Base-by-base conservation (phyloP, 2,797 vertebrate species). In the Lutjanus campechanus region DNA sequence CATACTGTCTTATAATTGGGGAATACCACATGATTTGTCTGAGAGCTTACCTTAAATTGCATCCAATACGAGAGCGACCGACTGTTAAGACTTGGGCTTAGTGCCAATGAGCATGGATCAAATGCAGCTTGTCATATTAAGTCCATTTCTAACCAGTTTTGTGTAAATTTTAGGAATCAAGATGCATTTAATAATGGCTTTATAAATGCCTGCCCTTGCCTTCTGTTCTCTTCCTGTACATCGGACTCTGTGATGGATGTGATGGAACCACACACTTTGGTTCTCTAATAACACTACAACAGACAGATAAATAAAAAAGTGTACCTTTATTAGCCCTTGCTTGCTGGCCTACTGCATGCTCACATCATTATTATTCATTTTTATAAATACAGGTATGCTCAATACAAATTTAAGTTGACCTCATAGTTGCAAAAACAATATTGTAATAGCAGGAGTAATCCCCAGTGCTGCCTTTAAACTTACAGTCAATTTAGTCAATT, bases 11-110 rank as follows among this genome's bases (percentile, higher is more conserved):
- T 44, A 54, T 83, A 80, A 82, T 69, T 84, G 63, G 53, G 36
- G 40, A 40, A 70, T 82, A 20, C 74, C 11, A 53, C 61, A 22
- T 29, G 51, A 82, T 89, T 83, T 69, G 56, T 88, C 49, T 40
- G 7, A 77, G 46, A 67, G 58, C 72, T 76, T 56, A 73, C 65
- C 16, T 85, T 69, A 72, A 61, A 69, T 65, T 54, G 56, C 66
- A 66, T 81, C 25, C 49, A 60, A 40, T 13, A 47, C 36, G 63
- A 29, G 17, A 81, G 61, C 64, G 53, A 70, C 67, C 40, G 58
- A 76, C 58, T 56, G 70, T 85, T 82, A 76, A 71, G 61, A 56
- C 63, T 65, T 29, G 7, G 81, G 82, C 79, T 65, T 17, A 12
- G 5, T 49, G 80, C 87, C 82, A 81, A 10, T 3, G 8, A 70